Base-by-base conservation (phyloP, 2,888 invertebrate genomes). In the Caenorhabditis japonica region DNA sequence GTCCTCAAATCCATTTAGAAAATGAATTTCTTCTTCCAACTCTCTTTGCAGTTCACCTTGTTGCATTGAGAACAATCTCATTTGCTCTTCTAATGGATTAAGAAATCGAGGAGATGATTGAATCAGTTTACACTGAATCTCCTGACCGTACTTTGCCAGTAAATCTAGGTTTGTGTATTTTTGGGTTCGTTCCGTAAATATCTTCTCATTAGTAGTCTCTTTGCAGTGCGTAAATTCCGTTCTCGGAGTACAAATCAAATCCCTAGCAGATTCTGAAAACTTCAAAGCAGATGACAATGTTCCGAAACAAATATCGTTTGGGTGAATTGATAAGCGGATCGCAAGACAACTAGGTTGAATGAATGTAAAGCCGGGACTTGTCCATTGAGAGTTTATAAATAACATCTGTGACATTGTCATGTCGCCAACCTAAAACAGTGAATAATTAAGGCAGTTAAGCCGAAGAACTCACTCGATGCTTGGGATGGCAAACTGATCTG, bases 341-440 rank as follows among this genome's bases (percentile, higher is more conserved):
- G 74, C 74, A 1, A 62, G 58, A 17, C 68, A 61, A 15, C 62
- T 62, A 2, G 60, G 60, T n/a, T 61, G 47, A 12, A 74, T 69
- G 43, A 58, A 62, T 4, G 55, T 52, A 51, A 74, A 74, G 4
- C 74, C 74, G n/a, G 74, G 74, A 12, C 52, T 51, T 4, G 74
- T 68, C 74, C 74, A 74, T 59, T 74, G 74, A 10, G 68, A 58
- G 19, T 74, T 69, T 19, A 74, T 61, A 34, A 74, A 58, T 3
- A 69, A 49, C 74, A 74, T 74, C 52, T 69, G 68, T 15, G 68
- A 69, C 39, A 74, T 44, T 0, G 41, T 46, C 2, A 68, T 49
- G 43, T 68, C 68, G 21, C 56, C 56, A 3, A 74, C 73, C 73
- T 73, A 13, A 7, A 64, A 58, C 21, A 33, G 7, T 23, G 19